Evolutionary conservation across 2,113 vertebrate species (phyloP), one percentile per base, ranked within the genome.

Genomic region (Poeciliopsis turrubarensis): DNA sequence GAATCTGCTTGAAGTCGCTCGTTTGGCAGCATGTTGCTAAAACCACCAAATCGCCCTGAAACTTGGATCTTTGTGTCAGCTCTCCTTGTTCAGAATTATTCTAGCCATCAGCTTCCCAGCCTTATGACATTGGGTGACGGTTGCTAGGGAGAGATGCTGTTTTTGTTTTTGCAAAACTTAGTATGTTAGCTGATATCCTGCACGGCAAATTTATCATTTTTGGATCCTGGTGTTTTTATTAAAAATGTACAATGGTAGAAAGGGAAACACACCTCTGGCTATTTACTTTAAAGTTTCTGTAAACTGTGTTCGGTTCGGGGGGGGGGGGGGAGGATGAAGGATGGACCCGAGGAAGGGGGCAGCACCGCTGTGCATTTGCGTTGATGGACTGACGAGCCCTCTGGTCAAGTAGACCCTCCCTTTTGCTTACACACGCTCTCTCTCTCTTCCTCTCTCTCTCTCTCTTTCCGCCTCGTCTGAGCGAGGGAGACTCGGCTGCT

Each of bases 351-450:
- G 77, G 70, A 89, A 86, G 87, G 87, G 87, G 89, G 80, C 88
- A 86, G 87, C 76, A 83, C 82, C 80, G 81, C 68, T 88, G 77
- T 83, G 73, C 75, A 66, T 82, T 89, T 87, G 73, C 65, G 68
- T 77, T 69, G 39, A 73, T 64, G 63, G 68, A 87, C 74, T 70
- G 81, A 89, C 68, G 79, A 89, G 72, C 81, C 86, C 83, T 81
- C 61, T 86, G 87, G 86, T 86, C 86, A 90, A 84, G 85, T 70
- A 68, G 82, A 75, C 86, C 90, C 88, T 81, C 88, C 89, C 73
- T 68, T 85, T 70, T 67, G 31, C 47, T 32, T 10, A 14, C 9
- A n/a, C 65, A 37, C 75, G 65, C 75, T 65, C 32, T 31, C 29
- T 15, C 69, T 61, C 70, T 31, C 70, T 47, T n/a, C n/a, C 70